Percentiles rank a stretch among this genome's conserved stretches.
phyloP scores from a whole-genome alignment of 92 coral and sea anemone genomes.

The Epizoanthus ramosus region DNA sequence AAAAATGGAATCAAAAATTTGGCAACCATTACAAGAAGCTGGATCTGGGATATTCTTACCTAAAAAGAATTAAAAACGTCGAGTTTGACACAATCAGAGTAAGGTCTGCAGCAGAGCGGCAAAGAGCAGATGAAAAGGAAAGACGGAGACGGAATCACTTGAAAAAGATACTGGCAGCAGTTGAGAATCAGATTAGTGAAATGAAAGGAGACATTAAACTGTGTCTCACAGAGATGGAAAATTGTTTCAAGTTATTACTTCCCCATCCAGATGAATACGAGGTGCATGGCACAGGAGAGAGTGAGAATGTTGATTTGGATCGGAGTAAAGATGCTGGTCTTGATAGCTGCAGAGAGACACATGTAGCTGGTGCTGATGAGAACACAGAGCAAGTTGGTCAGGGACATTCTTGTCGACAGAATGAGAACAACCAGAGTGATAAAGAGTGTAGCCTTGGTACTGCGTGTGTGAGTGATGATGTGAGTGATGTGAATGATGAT shows the following conservation, averaged over 20 bases:
- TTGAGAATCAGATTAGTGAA: constrained; percentile 81
- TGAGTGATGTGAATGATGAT: neutral
- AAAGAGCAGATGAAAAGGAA: constrained; percentile 69
- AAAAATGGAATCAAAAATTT: constrained; percentile 84
- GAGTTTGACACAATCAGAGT: constrained; percentile 70
- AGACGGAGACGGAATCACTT: constrained; percentile 57
- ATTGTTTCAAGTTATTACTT: constrained; percentile 84
- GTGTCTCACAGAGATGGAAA: constrained; percentile 83
- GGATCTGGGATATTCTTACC: constrained; percentile 83
- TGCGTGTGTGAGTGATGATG: neutral
- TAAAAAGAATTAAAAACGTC: constrained; percentile 80
- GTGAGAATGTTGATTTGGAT: neutral
- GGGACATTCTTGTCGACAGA: no score
- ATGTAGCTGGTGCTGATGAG: no score
- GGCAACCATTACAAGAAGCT: constrained; percentile 92
- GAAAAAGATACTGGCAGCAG: constrained; percentile 71
- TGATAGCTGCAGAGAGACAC: no score
- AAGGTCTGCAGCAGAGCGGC: constrained; percentile 71
- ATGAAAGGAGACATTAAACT: constrained; percentile 73
- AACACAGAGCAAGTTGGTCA: no score
- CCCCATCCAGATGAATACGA: constrained; percentile 98
- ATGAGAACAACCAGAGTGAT: neutral
- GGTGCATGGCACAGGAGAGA: constrained; percentile 39
- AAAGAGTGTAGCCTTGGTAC: neutral
- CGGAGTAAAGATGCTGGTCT: neutral